Base-by-base conservation (phyloP, 2,888 invertebrate species). In the Tromatobia lineatoria region DNA sequence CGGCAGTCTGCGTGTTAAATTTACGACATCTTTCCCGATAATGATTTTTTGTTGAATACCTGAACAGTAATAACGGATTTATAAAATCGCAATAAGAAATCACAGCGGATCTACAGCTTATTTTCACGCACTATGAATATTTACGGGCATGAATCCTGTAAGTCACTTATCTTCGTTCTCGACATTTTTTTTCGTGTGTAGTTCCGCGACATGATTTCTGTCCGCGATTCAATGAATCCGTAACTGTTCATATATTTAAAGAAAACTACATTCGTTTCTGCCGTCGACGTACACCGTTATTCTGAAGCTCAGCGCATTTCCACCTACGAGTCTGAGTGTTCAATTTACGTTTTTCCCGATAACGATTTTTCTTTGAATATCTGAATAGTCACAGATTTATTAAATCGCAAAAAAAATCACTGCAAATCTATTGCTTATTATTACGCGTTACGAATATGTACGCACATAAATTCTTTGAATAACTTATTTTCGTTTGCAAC, bases 41-140 rank as follows among this genome's bases (percentile, higher is more conserved):
- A 47, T 47, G 47, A 47, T 47, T 47, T 47, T 47, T 47, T n/a
- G n/a, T n/a, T n/a, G n/a, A n/a, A n/a, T n/a, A n/a, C n/a, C n/a
- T n/a, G n/a, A n/a, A n/a, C n/a, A 47, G 47, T 47, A 45, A 45
- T 45, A 47, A 47, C 47, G 47, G 47, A 47, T 47, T 47, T 47
- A 47, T 47, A 15, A 15, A 47, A 47, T 47, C 15, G 47, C 47
- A 47, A 47, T 15, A 47, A 47, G 47, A 47, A 47, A 47, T 47
- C 47, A 15, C 47, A 47, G 47, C 47, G 15, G 47, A 47, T 47
- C 47, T 47, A 47, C 15, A 47, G 47, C 47, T 47, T 15, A 47
- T 47, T 47, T 15, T 15, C 47, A 47, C 15, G 47, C 47, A 15
- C 47, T 47, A 47, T 15, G 47, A 47, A 47, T 47, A 47, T 47